Conservation (phyloP, 1,140 invertebrate species). For the Vollenhovia emeryi region DNA sequence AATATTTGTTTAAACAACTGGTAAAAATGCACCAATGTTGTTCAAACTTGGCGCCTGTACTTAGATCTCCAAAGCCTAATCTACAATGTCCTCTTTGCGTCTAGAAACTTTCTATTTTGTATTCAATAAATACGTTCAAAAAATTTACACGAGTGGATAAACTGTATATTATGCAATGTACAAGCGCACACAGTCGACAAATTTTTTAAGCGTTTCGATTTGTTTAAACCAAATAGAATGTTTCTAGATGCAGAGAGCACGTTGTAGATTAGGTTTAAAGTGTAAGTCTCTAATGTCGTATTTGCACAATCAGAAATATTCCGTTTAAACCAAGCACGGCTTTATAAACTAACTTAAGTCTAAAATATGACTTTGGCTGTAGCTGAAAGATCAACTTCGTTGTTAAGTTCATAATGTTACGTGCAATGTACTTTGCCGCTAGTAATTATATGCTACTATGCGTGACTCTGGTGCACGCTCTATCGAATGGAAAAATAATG, state of each 20-base stretch:
- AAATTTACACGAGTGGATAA: too few relatives aligned
- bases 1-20: neutral
- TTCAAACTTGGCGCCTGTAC: neutral
- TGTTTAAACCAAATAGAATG: too few relatives aligned
- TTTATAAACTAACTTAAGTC: neutral
- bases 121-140: too few relatives aligned
- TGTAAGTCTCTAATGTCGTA: neutral
- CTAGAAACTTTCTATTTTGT: too few relatives aligned
- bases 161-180: too few relatives aligned
- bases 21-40: neutral
- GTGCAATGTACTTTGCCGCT: neutral
- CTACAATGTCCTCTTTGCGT: too few relatives aligned
- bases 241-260: too few relatives aligned
- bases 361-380: neutral
- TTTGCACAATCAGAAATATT: neutral
- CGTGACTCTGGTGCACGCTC: neutral
- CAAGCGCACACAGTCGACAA: too few relatives aligned
- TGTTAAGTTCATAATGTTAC: conserved; percentile 19
- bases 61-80: neutral
- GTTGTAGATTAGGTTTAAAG: too few relatives aligned
- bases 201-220: too few relatives aligned
- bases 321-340: neutral
- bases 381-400: neutral
- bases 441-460: conserved; percentile 18
- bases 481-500: conserved; percentile 28